A percentile compares a stretch with the other conserved stretches of the same genome.
These are phyloP conservation scores for Tokudaia muenninki DNA, from an alignment of 2,797 vertebrate genomes.

Conservation along the genomic window DNA sequence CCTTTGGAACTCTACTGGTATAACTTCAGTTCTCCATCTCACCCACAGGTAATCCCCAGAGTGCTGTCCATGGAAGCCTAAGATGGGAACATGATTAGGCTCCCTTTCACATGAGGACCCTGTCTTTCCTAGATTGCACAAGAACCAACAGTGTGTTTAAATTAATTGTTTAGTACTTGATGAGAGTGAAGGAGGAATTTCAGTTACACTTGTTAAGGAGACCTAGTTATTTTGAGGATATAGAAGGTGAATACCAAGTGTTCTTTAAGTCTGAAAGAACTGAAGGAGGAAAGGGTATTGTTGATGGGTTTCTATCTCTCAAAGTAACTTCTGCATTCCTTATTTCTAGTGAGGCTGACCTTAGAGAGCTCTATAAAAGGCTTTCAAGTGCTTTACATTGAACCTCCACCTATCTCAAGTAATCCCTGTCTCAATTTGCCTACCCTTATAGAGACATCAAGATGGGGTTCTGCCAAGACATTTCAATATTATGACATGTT, in stretches of 20 bases:
- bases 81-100: not conserved
- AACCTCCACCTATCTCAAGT: not conserved
- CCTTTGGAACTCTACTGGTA: not conserved
- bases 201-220: no score
- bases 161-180: not conserved
- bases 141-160: not conserved
- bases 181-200: not conserved
- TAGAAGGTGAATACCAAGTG: not conserved
- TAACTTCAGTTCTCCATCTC: not conserved
- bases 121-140: not conserved
- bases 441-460: not conserved
- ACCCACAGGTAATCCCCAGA: not conserved
- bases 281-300: no score
- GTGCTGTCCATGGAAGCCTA: not conserved
- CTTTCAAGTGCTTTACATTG: not conserved
- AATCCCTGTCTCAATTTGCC: rapidly evolving
- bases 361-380: not conserved
- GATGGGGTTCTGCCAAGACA: not conserved
- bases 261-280: not conserved
- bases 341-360: not conserved
- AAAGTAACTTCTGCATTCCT: not conserved
- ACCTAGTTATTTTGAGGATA: not conserved
- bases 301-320: not conserved
- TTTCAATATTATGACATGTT: not conserved
- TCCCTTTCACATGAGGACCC: not conserved